A percentile compares a stretch with the other conserved stretches of the same genome.
phyloP scores from a whole-genome alignment of 30 jellyfish, hydroid and myxozoan species.

The Haliclystus octoradiatus region DNA sequence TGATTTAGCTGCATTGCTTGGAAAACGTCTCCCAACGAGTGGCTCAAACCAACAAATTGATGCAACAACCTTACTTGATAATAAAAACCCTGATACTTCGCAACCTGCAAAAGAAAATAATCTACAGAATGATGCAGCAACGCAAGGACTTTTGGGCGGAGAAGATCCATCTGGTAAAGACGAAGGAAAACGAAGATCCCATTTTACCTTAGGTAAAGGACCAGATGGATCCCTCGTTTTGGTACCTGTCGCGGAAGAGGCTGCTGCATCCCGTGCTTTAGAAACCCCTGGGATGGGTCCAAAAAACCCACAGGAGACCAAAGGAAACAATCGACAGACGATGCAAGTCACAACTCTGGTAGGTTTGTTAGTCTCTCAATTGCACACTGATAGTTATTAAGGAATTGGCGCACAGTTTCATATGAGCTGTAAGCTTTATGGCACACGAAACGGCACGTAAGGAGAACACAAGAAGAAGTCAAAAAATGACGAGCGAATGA shows the following conservation, averaged over 20 bases:
- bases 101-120: neutral
- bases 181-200: conserved; percentile 33
- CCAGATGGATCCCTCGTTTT: conserved; percentile 76
- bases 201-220: conserved; percentile 43
- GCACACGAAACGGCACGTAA: no score
- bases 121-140: neutral
- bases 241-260: conserved; percentile 80
- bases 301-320: conserved; percentile 36
- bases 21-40: neutral
- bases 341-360: conserved; percentile 87
- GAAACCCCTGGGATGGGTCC: conserved; percentile 49
- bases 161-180: neutral
- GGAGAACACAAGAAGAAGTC: no score
- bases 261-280: conserved; percentile 48
- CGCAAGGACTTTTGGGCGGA: neutral
- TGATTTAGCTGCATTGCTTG: neutral
- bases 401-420: no score
- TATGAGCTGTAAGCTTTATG: no score
- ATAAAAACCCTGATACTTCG: neutral
- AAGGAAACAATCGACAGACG: conserved; percentile 76
- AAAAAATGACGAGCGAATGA: no score
- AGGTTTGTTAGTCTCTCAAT: conserved; percentile 4
- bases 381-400: no score
- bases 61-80: neutral
- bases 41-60: neutral